Evolutionary conservation across 2,797 vertebrate genomes (phyloP).

Genomic region (Kryptopterus vitreolus): DNA sequence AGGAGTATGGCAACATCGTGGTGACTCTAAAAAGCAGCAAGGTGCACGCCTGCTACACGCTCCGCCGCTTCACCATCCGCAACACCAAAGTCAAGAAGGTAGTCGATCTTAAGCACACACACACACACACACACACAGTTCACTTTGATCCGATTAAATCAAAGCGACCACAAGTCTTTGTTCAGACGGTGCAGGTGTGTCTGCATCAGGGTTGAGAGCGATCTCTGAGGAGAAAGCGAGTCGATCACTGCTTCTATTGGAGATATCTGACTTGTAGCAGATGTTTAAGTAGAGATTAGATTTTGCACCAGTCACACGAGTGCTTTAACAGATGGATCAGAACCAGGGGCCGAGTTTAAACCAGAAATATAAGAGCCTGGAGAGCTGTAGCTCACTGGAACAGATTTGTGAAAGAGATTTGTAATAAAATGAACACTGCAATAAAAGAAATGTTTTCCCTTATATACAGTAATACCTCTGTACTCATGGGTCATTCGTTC

Average conservation of each 20-base stretch:
- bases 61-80: constrained; percentile 84
- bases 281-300: constrained; percentile 36
- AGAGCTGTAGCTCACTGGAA: background rate
- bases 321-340: background rate
- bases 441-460: background rate
- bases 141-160: constrained; percentile 25
- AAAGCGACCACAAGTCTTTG: constrained; percentile 6
- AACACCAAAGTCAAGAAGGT: constrained; percentile 91
- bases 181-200: constrained; percentile 14
- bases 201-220: background rate
- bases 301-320: background rate
- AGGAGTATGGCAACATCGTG: constrained; percentile 88
- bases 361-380: background rate
- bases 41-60: constrained; percentile 87
- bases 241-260: constrained; percentile 4
- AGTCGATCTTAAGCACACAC: background rate
- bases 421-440: background rate
- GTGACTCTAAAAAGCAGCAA: constrained; percentile 89
- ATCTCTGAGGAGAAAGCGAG: constrained; percentile 22
- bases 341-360: background rate
- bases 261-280: constrained; percentile 14
- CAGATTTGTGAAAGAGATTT: background rate
- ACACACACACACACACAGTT: background rate
- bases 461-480: background rate
- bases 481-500: too few relatives aligned